Evolutionary conservation across 2,797 vertebrate genomes (phyloP), one percentile per base, ranked within the genome.

Genomic region (Pantherophis vulpinus): DNA sequence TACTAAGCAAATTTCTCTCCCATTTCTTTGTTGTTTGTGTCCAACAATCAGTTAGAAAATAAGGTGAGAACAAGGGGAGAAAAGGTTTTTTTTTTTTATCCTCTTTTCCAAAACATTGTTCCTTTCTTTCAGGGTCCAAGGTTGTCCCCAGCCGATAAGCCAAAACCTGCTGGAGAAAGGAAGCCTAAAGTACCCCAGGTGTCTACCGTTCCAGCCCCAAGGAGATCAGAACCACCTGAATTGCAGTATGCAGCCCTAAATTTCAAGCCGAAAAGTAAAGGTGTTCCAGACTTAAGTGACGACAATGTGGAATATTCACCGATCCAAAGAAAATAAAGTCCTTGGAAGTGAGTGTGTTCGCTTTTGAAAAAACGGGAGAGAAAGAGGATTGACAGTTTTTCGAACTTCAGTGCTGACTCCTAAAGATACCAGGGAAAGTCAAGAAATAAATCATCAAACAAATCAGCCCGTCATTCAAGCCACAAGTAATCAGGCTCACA

Each of bases 241-340:
- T 14, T 96, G 9, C 93, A 95, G 2, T 97, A 97, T 0, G 94
- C 96, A 0, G 1, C 55, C 0, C 20, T 97, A 58, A 29, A 47
- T 47, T 96, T 97, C 1, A 92, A 60, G 37, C 9, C 5, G 56
- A 60, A 91, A 54, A 47, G 16, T 0, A 2, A 20, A 83, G 89
- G n/a, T 1, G 2, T 12, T 13, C 66, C 23, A n/a, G 20, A 5
- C 0, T 27, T n/a, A 1, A 10, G 5, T 11, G 87, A 86, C 0
- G 18, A 47, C 0, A 1, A 11, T 0, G 25, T 92, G 0, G 95
- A 97, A 1, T 97, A 97, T 0, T 91, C 93, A 0, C 61, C 92
- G 20, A 12, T 97, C 94, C 86, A 18, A 25, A 70, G 93, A 61
- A 87, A 94, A 29, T 93, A 94, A 95, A 14, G 13, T 2, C 2